phyloP scores from a whole-genome alignment of 2,888 invertebrate species.

The Drosophila pseudotakahashii region DNA sequence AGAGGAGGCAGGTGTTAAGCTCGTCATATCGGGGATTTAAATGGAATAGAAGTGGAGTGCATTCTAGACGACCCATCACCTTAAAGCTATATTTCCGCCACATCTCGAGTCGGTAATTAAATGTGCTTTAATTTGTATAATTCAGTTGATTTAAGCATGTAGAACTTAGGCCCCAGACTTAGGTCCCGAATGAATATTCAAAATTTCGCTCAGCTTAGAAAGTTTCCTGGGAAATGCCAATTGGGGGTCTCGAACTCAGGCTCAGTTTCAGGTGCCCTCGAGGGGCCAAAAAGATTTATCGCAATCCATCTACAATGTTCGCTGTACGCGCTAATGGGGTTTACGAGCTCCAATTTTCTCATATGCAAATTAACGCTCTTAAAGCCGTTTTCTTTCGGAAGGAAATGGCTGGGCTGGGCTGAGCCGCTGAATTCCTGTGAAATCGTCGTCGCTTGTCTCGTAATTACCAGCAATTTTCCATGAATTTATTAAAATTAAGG shows the following conservation, averaged over 20 bases:
- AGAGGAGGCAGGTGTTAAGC: slow-evolving; percentile 16
- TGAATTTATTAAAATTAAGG: slow-evolving; percentile 72
- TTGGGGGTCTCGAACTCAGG: slow-evolving; percentile 54
- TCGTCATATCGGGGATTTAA: slow-evolving; percentile 41
- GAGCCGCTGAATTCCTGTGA: slow-evolving; percentile 62
- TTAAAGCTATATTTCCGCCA: slow-evolving; percentile 33
- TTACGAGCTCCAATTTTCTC: slow-evolving; percentile 41
- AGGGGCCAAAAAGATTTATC: slow-evolving; percentile 56
- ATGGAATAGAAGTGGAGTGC: slow-evolving; percentile 17
- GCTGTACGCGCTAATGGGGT: slow-evolving; percentile 31
- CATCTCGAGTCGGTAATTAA: slow-evolving; percentile 32
- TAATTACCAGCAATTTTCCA: slow-evolving; percentile 77
- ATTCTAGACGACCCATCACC: slow-evolving; percentile 32
- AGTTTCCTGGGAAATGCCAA: slow-evolving; percentile 49
- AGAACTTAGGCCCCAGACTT: slow-evolving; percentile 41
- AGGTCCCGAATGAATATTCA: slow-evolving; percentile 65
- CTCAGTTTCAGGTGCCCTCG: slow-evolving; percentile 25
- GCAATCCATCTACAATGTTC: slow-evolving; percentile 46
- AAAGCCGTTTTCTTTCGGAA: slow-evolving; percentile 12
- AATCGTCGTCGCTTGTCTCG: slow-evolving; percentile 61
- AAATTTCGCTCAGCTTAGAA: slow-evolving; percentile 51
- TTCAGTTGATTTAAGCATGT: slow-evolving; percentile 58
- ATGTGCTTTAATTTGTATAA: slow-evolving; percentile 61
- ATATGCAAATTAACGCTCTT: slow-evolving; percentile 65
- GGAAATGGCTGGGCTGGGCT: slow-evolving; percentile 3